A percentile compares a stretch with the other conserved stretches of the same genome.
Conservation (phyloP, 2,797 vertebrate species). For the Anguilla megastoma region DNA sequence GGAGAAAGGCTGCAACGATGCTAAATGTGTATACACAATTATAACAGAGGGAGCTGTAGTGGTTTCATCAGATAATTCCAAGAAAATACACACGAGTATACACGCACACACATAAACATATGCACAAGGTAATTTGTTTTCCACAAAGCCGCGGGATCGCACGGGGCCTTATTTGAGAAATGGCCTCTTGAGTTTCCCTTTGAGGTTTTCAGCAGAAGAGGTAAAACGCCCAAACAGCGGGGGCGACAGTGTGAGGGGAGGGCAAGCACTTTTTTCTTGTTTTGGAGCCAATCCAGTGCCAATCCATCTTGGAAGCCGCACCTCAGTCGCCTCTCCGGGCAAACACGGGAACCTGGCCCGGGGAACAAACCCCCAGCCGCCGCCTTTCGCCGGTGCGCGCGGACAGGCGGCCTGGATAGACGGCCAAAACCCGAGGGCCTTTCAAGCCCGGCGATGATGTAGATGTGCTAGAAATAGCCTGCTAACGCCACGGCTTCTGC, state of each 20-base stretch:
- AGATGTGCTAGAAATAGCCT: conserved; percentile 19
- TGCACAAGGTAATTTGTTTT: not conserved
- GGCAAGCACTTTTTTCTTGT: not conserved
- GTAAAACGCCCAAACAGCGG: not conserved
- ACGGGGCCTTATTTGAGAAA: not conserved
- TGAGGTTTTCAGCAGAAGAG: not conserved
- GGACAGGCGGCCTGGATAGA: not conserved
- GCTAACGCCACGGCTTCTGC: not conserved
- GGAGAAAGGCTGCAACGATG: not conserved
- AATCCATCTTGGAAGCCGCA: not conserved
- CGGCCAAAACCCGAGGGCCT: not conserved
- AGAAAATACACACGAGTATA: not conserved
- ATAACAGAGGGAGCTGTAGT: not conserved
- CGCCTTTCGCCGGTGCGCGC: not conserved
- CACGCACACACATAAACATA: not conserved
- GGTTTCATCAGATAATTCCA: not conserved
- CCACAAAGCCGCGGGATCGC: not conserved
- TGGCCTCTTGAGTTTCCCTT: not conserved
- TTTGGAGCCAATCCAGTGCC: not conserved
- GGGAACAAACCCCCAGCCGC: conserved; percentile 3
- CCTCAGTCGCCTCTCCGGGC: conserved; percentile 1
- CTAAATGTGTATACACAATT: not conserved
- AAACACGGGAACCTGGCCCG: not conserved
- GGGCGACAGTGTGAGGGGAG: not conserved
- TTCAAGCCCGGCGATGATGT: not conserved